Evolutionary conservation across 2,113 vertebrate genomes (phyloP).

Genomic region (Pelodiscus sinensis): DNA sequence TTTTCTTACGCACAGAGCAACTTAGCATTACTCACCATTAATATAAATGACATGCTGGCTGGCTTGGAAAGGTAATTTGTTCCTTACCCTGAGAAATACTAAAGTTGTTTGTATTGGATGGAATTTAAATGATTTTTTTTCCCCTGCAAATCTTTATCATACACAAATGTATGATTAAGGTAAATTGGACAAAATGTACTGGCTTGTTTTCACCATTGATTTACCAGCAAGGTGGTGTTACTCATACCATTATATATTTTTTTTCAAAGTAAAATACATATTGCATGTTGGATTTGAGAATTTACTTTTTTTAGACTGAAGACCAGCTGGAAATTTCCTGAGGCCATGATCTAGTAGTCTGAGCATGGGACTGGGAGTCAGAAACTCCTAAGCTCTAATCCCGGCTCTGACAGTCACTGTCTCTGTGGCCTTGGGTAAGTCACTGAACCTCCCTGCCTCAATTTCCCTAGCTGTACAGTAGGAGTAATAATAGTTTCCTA

Average conservation of each 20-base stretch:
- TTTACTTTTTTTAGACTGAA: constrained; percentile 72
- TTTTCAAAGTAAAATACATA: constrained; percentile 36
- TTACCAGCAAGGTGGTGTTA: background rate
- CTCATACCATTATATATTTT: constrained; percentile 23
- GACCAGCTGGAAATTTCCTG: constrained; percentile 63
- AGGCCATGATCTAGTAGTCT: constrained; percentile 67
- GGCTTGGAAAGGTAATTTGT: constrained; percentile 66
- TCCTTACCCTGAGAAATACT: constrained; percentile 55
- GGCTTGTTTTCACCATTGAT: constrained; percentile 8
- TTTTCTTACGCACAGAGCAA: constrained; percentile 75
- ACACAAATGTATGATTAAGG: constrained; percentile 3
- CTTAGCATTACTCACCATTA: constrained; percentile 68
- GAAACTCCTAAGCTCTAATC: constrained; percentile 67
- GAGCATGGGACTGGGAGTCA: constrained; percentile 64
- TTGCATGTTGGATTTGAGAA: constrained; percentile 65
- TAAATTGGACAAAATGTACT: background rate
- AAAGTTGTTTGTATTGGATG: constrained; percentile 21
- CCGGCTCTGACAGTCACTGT: constrained; percentile 62
- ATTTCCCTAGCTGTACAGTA: constrained; percentile 33
- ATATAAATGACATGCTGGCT: constrained; percentile 73
- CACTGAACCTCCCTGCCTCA: constrained; percentile 65
- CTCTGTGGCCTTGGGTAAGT: constrained; percentile 71
- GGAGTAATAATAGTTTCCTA: background rate
- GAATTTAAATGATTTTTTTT: constrained; percentile 29
- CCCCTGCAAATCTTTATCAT: constrained; percentile 14